Evolutionary conservation across 2,888 invertebrate species (phyloP).

Genomic region (Cryptus viduatorius): DNA sequence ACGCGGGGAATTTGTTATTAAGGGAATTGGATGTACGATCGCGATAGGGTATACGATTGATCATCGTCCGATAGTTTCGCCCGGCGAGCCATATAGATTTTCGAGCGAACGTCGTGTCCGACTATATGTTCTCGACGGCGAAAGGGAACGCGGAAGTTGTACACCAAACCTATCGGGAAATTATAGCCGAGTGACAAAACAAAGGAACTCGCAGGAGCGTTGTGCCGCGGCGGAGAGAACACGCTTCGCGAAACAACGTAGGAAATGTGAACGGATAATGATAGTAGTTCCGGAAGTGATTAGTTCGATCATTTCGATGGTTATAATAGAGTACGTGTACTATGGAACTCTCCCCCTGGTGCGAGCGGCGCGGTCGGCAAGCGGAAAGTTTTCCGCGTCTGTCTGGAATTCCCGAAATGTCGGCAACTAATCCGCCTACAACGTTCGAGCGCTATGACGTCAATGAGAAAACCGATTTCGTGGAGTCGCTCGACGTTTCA

Average conservation of each 20-base stretch:
- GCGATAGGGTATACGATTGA: slow-evolving; percentile 34
- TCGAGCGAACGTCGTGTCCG: too few relatives aligned
- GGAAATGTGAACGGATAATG: not conserved
- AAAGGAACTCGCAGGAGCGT: not conserved
- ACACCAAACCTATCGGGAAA: not conserved
- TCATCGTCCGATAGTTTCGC: slow-evolving; percentile 9
- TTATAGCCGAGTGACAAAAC: not conserved
- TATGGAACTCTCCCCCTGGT: too few relatives aligned
- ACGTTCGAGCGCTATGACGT: not conserved
- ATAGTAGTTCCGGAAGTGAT: slow-evolving; percentile 20
- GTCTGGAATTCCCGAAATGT: not conserved
- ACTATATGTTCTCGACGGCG: not conserved
- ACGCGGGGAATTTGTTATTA: slow-evolving; percentile 37
- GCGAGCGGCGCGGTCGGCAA: too few relatives aligned
- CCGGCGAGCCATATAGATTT: not conserved
- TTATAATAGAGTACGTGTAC: not conserved
- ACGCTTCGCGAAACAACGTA: not conserved
- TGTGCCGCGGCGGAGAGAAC: not conserved
- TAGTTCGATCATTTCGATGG: not conserved
- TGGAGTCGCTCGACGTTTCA: not conserved
- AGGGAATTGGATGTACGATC: slow-evolving; percentile 48
- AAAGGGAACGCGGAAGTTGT: not conserved
- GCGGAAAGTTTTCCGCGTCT: not conserved
- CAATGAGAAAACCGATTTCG: not conserved
- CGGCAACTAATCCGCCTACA: not conserved